Evolutionary conservation across 2,113 vertebrate genomes (phyloP), one percentile per base, ranked within the genome.

Genomic region (Heterotilapia buettikoferi): DNA sequence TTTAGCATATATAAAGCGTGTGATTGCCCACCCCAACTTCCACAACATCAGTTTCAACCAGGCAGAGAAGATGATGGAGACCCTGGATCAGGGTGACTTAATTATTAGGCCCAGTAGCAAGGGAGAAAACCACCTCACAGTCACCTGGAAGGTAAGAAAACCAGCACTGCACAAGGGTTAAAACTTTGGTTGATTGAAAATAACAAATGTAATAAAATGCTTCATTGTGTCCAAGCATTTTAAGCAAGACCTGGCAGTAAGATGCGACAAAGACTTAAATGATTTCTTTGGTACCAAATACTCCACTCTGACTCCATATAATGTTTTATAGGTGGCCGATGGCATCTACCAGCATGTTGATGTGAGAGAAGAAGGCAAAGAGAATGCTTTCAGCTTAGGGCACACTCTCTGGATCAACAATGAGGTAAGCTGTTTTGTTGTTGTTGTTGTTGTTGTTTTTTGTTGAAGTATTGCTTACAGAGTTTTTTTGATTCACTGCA

Each of bases 1-100:
- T 56, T 13, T 91, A 99, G 99, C 98, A 0, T 99, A 99, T 86
- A 99, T 99, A 94, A 99, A 99, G 93, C 97, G 99, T 66, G 99
- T 99, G 66, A 99, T 99, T 19, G 99, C 98, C 90, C 99, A 99
- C 88, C 99, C 98, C 0, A 99, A 98, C 90, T 99, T 99, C 97
- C 98, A 99, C 97, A 99, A 99, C 92, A 99, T 99, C 84, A 99
- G 98, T 95, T 99, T 99, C 94, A 99, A 98, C 95, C 98, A 99
- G 96, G 98, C 99, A 1, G 99, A 99, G 96, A 99, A 99, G 94
- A 99, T 99, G 98, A 99, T 99, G 98, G 99, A 99, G 95, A 97
- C 98, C 14, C 97, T 99, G 97, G 99, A 99, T 96, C 98, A 99
- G 95, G 99, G 99, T 40, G 99, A 99, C 21, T 97, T 99, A 88